phyloP scores from a whole-genome alignment of 2,113 vertebrate genomes.

The Neoarius graeffei region DNA sequence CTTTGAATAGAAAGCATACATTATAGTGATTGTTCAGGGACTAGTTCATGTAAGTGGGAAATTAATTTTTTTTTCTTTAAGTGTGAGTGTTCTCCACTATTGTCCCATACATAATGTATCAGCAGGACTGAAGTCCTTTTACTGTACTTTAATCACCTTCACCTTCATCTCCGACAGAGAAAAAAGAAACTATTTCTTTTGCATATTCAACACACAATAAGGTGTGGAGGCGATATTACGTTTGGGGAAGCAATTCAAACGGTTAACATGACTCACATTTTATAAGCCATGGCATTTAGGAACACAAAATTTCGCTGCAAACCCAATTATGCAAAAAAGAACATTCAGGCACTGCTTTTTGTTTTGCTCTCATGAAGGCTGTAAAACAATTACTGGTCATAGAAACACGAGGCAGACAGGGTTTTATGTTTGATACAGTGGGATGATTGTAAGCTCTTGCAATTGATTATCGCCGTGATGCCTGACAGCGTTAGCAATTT shows the following conservation, averaged over 20 bases:
- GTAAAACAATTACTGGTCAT: constrained; percentile 36
- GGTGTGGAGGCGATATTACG: constrained; percentile 45
- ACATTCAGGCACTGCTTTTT: constrained; percentile 30
- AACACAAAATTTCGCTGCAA: constrained; percentile 44
- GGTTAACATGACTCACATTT: constrained; percentile 47
- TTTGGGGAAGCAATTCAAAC: constrained; percentile 48
- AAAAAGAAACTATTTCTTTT: constrained; percentile 21
- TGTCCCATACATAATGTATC: not conserved
- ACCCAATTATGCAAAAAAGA: constrained; percentile 54
- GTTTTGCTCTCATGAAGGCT: constrained; percentile 30
- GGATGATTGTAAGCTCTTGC: not conserved
- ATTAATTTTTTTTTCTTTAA: not conserved
- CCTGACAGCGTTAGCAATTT: not conserved
- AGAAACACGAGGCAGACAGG: not conserved
- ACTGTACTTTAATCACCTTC: constrained; percentile 40
- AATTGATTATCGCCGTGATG: not conserved
- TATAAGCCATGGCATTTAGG: constrained; percentile 43
- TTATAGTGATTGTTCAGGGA: constrained; percentile 3
- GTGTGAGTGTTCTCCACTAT: not conserved
- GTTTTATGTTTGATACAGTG: constrained; percentile 10
- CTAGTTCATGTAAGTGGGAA: not conserved
- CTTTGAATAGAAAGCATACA: not conserved
- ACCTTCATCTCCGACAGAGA: constrained; percentile 21
- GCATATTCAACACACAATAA: constrained; percentile 50
- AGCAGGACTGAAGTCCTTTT: constrained; percentile 4